Conservation (phyloP, 2,888 invertebrate genomes). For the Thysanoteuthis rhombus region DNA sequence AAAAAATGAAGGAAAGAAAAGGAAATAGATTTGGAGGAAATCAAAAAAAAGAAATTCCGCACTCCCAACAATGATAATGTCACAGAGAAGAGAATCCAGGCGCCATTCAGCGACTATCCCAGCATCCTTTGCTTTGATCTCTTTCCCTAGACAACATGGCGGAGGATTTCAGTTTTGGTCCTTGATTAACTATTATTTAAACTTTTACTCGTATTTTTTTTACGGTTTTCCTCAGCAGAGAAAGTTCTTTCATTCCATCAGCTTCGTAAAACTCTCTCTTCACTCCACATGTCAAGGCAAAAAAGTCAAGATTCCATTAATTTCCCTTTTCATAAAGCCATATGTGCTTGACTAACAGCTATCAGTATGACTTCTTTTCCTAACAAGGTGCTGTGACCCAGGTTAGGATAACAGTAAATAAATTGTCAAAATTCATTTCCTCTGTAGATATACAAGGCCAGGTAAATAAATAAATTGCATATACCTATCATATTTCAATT, state of each 20-base stretch:
- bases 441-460: no score
- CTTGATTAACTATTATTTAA: not conserved
- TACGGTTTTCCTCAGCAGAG: not conserved
- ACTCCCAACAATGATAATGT: not conserved
- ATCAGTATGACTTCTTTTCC: no score
- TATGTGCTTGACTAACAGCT: no score
- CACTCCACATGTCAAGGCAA: not conserved
- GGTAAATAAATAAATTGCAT: no score
- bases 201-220: not conserved
- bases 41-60: not conserved
- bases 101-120: not conserved
- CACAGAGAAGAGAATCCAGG: not conserved
- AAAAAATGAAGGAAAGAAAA: not conserved
- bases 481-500: no score
- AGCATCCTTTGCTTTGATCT: conserved; percentile 12
- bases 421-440: no score
- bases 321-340: no score
- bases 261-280: not conserved
- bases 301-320: not conserved
- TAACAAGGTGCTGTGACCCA: no score
- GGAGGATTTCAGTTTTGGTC: not conserved
- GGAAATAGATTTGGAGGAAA: not conserved
- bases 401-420: no score
- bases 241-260: not conserved
- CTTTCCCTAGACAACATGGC: not conserved